A percentile compares a stretch with the other conserved stretches of the same genome.
Conservation (phyloP, 2,888 invertebrate species). For the Tenthredo livida region DNA sequence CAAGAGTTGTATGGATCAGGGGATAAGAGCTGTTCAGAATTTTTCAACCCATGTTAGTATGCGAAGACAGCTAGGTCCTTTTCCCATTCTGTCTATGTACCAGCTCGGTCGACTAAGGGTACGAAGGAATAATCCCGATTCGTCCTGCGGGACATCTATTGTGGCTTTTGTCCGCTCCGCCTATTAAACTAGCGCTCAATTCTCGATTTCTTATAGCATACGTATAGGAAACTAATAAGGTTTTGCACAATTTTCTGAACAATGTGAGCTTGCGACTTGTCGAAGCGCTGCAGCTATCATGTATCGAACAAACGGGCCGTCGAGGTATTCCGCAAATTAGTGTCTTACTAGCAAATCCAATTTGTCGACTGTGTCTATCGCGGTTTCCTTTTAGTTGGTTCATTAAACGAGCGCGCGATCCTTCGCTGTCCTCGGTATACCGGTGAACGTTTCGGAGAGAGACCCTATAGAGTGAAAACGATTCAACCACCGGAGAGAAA, state of each 20-base stretch:
- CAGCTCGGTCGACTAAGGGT: background rate
- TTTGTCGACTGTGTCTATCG: background rate
- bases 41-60: background rate
- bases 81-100: background rate
- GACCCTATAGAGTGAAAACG: background rate
- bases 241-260: background rate
- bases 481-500: background rate
- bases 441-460: background rate
- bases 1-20: background rate
- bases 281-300: too few species aligned
- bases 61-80: background rate
- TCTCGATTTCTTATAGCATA: background rate
- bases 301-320: background rate
- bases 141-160: background rate
- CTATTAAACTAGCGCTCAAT: background rate
- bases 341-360: background rate
- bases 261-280: background rate
- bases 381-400: conserved; percentile 17
- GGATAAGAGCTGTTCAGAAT: background rate
- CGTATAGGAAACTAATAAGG: background rate
- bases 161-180: background rate
- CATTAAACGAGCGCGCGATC: background rate
- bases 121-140: background rate
- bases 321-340: background rate
- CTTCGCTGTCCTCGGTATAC: background rate